Conservation (phyloP, 2,797 vertebrate species). For the Pipistrellus pygmaeus region DNA sequence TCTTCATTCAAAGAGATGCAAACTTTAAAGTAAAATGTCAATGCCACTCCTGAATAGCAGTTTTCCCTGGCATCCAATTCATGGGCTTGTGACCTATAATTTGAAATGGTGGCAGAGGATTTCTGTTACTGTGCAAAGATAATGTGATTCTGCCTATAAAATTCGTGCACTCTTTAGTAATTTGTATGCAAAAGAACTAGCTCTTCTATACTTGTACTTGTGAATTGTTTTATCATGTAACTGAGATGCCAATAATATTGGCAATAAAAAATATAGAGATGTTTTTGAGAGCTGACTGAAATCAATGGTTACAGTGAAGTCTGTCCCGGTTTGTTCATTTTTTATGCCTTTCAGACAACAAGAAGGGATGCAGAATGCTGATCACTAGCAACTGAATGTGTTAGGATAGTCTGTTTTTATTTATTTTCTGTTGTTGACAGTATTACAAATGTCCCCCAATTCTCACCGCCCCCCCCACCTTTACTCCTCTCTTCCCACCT, state of each 20-base stretch:
- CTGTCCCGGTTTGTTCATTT: background rate
- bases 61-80: slow-evolving; percentile 32
- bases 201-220: background rate
- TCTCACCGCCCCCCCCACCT: too few species aligned
- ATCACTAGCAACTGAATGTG: background rate
- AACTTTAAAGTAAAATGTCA: background rate
- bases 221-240: slow-evolving; percentile 1
- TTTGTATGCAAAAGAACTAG: background rate
- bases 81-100: slow-evolving; percentile 8
- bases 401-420: background rate
- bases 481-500: too few species aligned
- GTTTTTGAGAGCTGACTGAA: background rate
- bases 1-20: background rate
- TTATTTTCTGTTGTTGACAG: too few species aligned
- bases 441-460: too few species aligned
- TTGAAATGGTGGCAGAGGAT: background rate
- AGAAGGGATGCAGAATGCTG: background rate
- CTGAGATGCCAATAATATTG: background rate
- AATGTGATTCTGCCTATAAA: slow-evolving; percentile 16
- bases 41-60: background rate
- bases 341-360: background rate
- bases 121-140: slow-evolving; percentile 18
- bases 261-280: background rate
- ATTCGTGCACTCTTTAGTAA: background rate
- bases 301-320: background rate